A percentile compares a stretch with the other conserved stretches of the same genome.
Conservation (phyloP, 2,113 vertebrate species). For the Albula glossodonta region DNA sequence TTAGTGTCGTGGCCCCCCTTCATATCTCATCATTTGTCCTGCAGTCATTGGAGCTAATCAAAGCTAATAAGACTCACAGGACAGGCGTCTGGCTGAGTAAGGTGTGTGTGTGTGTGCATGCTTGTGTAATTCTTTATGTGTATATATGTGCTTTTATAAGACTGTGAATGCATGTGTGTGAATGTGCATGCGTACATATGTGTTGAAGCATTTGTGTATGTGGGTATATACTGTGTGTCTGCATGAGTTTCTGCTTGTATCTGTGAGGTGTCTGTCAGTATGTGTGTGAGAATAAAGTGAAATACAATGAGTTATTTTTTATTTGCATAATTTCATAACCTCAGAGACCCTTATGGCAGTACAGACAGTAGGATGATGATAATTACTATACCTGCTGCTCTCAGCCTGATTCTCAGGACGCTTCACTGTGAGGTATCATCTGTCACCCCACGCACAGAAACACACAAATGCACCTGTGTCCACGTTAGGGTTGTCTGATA, state of each 20-base stretch:
- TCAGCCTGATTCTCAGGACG: background rate
- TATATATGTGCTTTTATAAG: background rate
- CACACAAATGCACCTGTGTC: background rate
- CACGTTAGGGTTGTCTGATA: no score
- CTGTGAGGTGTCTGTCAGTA: background rate
- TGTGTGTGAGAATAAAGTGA: background rate
- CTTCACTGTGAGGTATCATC: background rate
- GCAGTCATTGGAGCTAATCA: constrained; percentile 50
- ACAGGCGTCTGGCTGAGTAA: constrained; percentile 25
- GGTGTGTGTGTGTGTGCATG: background rate
- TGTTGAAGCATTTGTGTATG: constrained; percentile 16
- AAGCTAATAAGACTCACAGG: constrained; percentile 49
- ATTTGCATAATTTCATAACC: background rate
- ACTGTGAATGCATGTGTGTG: background rate
- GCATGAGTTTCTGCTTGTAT: background rate
- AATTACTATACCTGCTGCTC: background rate
- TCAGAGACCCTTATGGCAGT: background rate
- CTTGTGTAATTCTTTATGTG: background rate
- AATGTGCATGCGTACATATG: constrained; percentile 9
- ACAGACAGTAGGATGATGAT: background rate
- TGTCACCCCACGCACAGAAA: background rate
- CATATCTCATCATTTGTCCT: constrained; percentile 40
- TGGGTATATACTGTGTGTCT: background rate
- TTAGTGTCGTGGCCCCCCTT: constrained; percentile 42
- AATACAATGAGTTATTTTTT: background rate